These are phyloP conservation scores for Strongylocentrotus purpuratus DNA, from an alignment of 35 echinoderm and acorn worm genomes.

Conservation along the genomic window DNA sequence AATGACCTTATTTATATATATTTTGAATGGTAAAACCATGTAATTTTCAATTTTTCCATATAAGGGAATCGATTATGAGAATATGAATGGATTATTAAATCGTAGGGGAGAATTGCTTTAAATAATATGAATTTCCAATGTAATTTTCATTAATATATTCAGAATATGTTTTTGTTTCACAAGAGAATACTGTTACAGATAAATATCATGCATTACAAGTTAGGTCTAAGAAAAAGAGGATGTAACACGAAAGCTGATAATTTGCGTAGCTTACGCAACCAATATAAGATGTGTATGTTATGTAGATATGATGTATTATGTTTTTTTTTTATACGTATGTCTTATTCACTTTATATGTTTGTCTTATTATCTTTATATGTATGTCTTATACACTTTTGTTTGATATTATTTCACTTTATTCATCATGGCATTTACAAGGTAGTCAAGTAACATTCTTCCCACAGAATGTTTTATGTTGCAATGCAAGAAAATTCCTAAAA, in stretches of 20 bases:
- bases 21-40: constrained; percentile 11
- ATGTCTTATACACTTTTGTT: not conserved
- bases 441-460: not conserved
- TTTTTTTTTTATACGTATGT: not conserved
- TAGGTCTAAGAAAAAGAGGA: not conserved
- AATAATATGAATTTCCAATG: not conserved
- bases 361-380: not conserved
- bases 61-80: too few relatives aligned
- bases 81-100: not conserved
- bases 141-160: not conserved
- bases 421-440: not conserved
- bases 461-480: not conserved
- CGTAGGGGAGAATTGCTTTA: not conserved
- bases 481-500: not conserved
- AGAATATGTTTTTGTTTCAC: not conserved
- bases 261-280: not conserved
- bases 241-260: not conserved
- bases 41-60: not conserved
- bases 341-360: not conserved
- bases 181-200: not conserved
- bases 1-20: not conserved
- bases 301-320: constrained; percentile 7
- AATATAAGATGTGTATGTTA: not conserved
- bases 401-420: not conserved
- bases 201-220: not conserved